Evolutionary conservation across 92 coral and sea anemone genomes (phyloP), one percentile per base, ranked within the genome.

Genomic region (Palythoa grandis): DNA sequence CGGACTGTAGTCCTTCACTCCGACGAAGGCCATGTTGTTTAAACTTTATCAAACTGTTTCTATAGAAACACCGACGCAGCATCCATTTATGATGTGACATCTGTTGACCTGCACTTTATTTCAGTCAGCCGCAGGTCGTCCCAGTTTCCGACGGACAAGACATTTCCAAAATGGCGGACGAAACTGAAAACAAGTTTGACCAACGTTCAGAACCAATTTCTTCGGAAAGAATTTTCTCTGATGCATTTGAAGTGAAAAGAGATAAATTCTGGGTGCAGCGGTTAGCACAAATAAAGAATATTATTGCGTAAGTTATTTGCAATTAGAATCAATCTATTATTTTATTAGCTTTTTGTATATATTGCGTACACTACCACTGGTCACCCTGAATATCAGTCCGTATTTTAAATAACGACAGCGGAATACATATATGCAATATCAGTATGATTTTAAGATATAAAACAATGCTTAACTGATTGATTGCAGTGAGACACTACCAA

Each of bases 401-500:
- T 43, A 43, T 43, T 43, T 43, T 5, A 43, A 8, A 43, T 16
- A 56, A 16, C 19, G 19, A 22, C 29, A 23, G 11, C 17, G 70
- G 23, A 11, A 65, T 11, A 65, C 13, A 11, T 11, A 19, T 0
- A 72, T 7, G 53, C 38, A 39, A 72, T 15, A 12, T 70, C 43
- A 17, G 29, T 8, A 17, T 72, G 53, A 8, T 16, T 72, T n/a
- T 39, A 16, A 6, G 12, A 40, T 47, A 12, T 23, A 70, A 23
- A 39, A 3, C 38, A 43, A 8, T 43, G 38, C 23, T 7, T 72
- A 19, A 39, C 24, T 9, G 23, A 7, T 72, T 2, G 65, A 50
- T 75, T 25, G 58, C 79, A 75, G 79, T 12, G 63, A 75, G 79
- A 75, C 24, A n/a, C 58, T 22, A 11, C 60, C 79, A 52, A 75